Evolutionary conservation across 2,113 vertebrate genomes (phyloP).

Genomic region (Epinephelus cyanopodus): DNA sequence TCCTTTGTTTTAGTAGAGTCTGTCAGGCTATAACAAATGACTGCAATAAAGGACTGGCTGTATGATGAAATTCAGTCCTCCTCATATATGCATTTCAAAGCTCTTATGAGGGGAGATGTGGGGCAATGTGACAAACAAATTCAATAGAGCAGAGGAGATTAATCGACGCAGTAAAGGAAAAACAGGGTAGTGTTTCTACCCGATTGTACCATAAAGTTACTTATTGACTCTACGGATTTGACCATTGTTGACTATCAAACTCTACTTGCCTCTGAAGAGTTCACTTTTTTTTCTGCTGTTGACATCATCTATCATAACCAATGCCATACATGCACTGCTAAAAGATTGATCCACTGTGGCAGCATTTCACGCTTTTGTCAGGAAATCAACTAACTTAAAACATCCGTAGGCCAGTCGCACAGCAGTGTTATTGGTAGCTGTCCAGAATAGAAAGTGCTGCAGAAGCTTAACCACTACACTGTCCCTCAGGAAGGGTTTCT

Average conservation of each 20-base stretch:
- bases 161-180: constrained; percentile 14
- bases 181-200: constrained; percentile 2
- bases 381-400: constrained; percentile 18
- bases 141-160: constrained; percentile 24
- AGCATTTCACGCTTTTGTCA: constrained; percentile 3
- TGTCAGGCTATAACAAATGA: constrained; percentile 51
- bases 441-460: constrained; percentile 50
- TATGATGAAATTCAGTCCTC: constrained; percentile 38
- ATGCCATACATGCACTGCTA: background rate
- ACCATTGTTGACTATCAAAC: constrained; percentile 1
- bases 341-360: background rate
- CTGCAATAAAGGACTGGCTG: constrained; percentile 47
- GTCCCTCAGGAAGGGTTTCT: constrained; percentile 57
- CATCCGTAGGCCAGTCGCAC: background rate
- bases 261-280: background rate
- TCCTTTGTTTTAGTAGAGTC: constrained; percentile 1
- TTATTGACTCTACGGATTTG: background rate
- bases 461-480: constrained; percentile 31
- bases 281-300: background rate
- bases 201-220: background rate
- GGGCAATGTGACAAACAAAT: constrained; percentile 35
- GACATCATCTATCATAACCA: background rate
- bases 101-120: constrained; percentile 9
- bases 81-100: constrained; percentile 45
- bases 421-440: constrained; percentile 16